Evolutionary conservation across 2,113 vertebrate genomes (phyloP), one percentile per base, ranked within the genome.

Genomic region (Pleuronectes platessa): DNA sequence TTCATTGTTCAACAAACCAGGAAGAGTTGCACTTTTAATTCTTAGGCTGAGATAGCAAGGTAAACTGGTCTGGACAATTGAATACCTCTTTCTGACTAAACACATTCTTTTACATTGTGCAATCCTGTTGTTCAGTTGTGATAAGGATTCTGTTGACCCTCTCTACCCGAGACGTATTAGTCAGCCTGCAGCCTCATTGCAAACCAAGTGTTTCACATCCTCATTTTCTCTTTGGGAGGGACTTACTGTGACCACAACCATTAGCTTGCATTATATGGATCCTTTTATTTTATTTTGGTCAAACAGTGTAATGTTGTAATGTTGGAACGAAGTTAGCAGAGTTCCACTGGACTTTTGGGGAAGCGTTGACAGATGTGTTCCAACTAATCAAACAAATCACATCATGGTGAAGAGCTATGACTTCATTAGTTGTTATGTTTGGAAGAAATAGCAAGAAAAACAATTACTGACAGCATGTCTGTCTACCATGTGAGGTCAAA

Each of bases 141-240:
- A 61, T 23, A 3, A 40, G n/a, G 2, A 68, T 14, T 14, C 67
- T 63, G 55, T 70, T 42, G 62, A 17, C 53, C 54, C 4, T 8
- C 27, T 42, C 58, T 54, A 9, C n/a, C 5, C 6, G n/a, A 45
- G 27, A 42, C 47, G 21, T 72, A 61, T 37, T 12, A 24, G 23
- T 58, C n/a, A 5, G 23, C 3, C 54, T 61, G 15, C 5, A 54
- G 51, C 17, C 8, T 27, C n/a, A 10, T 61, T 37, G 26, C 31
- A 49, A 9, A 59, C 12, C 17, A 51, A 14, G 13, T 49, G 75
- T 89, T 88, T 85, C 80, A 87, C 69, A 88, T 89, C 87, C 85
- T 83, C 78, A 63, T 88, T 86, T 58, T 61, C 31, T 68, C 26
- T 42, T n/a, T n/a, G 45, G 24, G 24, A 56, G 15, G 63, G n/a